phyloP scores from a whole-genome alignment of 2,888 invertebrate species.

The Lithophane socia region DNA sequence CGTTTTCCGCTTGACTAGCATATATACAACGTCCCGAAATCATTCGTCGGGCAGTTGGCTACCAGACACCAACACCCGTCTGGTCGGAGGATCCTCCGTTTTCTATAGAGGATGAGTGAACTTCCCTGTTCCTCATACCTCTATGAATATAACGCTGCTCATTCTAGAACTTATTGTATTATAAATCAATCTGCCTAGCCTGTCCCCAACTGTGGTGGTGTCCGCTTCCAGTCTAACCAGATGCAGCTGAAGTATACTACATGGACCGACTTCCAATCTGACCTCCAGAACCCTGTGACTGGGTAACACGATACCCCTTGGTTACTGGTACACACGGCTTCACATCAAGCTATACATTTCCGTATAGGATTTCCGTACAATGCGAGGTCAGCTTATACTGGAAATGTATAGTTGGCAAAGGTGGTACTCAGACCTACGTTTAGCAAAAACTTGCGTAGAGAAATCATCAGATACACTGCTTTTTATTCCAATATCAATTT shows the following conservation, averaged over 20 bases:
- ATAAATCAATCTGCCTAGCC: background rate
- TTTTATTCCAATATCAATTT: slow-evolving; percentile 11
- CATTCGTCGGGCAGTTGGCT: no score
- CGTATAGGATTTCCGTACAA: no score
- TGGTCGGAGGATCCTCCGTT: no score
- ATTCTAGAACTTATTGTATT: background rate
- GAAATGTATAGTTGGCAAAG: background rate
- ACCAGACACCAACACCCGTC: no score
- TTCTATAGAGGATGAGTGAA: no score
- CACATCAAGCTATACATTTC: no score
- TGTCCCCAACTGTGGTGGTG: background rate
- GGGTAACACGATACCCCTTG: background rate
- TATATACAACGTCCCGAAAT: no score
- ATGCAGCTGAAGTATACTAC: background rate
- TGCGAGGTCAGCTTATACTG: no score
- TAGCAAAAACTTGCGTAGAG: background rate
- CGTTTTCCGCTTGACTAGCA: no score
- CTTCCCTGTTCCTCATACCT: no score
- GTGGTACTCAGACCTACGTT: background rate
- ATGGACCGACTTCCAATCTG: background rate
- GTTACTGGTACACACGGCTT: background rate
- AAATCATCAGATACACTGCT: background rate
- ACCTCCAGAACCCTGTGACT: no score
- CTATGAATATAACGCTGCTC: no score
- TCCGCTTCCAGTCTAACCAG: background rate